Percentiles rank a stretch among this genome's conserved stretches.
Conservation (phyloP, 2,888 invertebrate genomes). For the Monoplex corrugatus region DNA sequence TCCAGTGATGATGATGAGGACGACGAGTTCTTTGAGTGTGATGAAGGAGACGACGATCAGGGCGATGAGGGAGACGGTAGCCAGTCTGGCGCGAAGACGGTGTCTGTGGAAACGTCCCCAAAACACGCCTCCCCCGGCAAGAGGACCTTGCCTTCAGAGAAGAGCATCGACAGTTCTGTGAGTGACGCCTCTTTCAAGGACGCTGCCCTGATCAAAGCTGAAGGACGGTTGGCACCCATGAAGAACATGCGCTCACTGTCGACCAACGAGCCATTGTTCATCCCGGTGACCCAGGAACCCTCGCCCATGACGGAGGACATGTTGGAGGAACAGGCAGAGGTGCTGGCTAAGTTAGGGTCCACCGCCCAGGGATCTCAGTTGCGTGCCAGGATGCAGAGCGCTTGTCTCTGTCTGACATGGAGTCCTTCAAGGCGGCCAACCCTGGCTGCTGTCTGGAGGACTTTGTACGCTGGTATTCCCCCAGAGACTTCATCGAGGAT, state of each 20-base stretch:
- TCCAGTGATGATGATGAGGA: conserved; percentile 63
- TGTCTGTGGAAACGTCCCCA: conserved; percentile 25
- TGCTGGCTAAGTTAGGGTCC: conserved; percentile 92
- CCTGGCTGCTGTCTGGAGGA: conserved; percentile 94
- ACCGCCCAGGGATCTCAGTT: conserved; percentile 91
- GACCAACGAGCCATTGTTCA: conserved; percentile 88
- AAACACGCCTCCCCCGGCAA: background rate
- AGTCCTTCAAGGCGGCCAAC: conserved; percentile 99
- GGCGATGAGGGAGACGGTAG: conserved; percentile 36
- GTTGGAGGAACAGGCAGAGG: conserved; percentile 94
- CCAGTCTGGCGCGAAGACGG: conserved; percentile 49
- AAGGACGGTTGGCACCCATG: conserved; percentile 88
- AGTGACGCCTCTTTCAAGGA: conserved; percentile 62
- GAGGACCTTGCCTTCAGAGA: conserved; percentile 40
- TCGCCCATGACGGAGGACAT: conserved; percentile 99
- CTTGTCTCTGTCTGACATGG: conserved; percentile 98
- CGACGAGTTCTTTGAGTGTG: conserved; percentile 79
- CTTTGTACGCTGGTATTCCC: conserved; percentile 99
- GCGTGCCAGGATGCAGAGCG: conserved; percentile 96
- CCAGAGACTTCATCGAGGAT: conserved; percentile 93
- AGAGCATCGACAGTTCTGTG: conserved; percentile 45
- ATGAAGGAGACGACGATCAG: conserved; percentile 60
- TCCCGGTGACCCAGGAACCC: conserved; percentile 93
- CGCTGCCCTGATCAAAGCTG: conserved; percentile 82
- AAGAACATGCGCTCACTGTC: conserved; percentile 86